Evolutionary conservation across 2,113 vertebrate genomes (phyloP).

Genomic region (Columbina picui): DNA sequence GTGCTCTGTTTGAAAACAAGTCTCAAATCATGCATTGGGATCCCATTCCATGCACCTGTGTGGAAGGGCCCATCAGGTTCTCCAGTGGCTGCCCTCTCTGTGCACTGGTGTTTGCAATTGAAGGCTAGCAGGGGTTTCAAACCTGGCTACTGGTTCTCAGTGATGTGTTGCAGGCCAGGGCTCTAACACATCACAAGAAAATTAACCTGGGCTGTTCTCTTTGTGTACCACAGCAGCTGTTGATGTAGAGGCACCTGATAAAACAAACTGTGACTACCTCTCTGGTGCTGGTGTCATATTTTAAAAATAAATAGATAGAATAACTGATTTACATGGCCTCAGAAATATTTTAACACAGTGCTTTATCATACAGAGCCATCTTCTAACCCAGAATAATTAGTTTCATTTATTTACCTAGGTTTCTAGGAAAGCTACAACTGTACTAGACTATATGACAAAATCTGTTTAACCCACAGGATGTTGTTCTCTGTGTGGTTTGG

Average conservation of each 20-base stretch:
- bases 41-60: accelerated
- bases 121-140: background rate
- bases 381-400: background rate
- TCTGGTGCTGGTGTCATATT: background rate
- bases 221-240: background rate
- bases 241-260: background rate
- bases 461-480: background rate
- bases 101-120: background rate
- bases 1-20: background rate
- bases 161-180: too few relatives aligned
- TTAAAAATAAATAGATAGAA: background rate
- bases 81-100: background rate
- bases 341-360: background rate
- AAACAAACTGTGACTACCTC: background rate
- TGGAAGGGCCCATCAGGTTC: background rate
- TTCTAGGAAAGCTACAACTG: background rate
- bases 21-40: background rate
- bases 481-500: background rate
- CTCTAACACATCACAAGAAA: background rate
- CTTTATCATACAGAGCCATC: background rate
- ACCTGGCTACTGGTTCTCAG: background rate
- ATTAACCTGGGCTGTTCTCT: background rate
- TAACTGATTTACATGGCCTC: background rate
- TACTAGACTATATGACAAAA: background rate
- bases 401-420: background rate